Evolutionary conservation across 2,888 invertebrate species (phyloP), one percentile per base, ranked within the genome.

Genomic region (Ypsolopha sequella): DNA sequence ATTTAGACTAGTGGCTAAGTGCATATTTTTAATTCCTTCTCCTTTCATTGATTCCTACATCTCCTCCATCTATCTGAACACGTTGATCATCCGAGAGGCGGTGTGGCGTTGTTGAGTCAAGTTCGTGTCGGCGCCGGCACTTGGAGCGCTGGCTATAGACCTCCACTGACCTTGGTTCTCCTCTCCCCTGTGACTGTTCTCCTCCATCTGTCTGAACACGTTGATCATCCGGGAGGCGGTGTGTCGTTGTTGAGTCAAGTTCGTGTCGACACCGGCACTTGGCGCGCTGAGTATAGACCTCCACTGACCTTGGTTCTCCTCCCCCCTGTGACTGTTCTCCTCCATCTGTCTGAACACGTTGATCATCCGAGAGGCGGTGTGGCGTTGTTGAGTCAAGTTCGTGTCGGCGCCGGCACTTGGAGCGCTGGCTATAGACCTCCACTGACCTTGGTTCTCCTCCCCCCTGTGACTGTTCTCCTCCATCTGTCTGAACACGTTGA

Each of bases 301-400:
- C 11, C 10, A 44, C 52, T 50, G 38, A 65, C 80, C 88, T 53
- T 86, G 87, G 10, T 85, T 86, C 11, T 89, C 73, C n/a, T 87
- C 88, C n/a, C 87, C 80, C 55, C 88, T 81, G 53, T 68, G 67
- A 51, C 86, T 84, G 58, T 90, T 89, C 63, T 24, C 24, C 24
- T 93, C 92, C 80, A 97, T 97, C 89, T 95, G 93, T 1, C 96
- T 89, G 89, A 97, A 97, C 61, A 96, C 94, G 64, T 89, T 90
- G 59, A 97, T 89, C 93, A 97, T 96, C 66, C 94, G 91, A 43
- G 93, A 92, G 10, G 97, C 93, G 0, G 95, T 95, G 69, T 92
- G 92, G 0, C 90, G 75, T 53, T 88, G 73, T 54, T 89, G 89
- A 0, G 85, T 85, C 33, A 74, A 69, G 3, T 73, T 66, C 2